Percentiles rank a stretch among this genome's conserved stretches.
phyloP scores from a whole-genome alignment of 2,888 invertebrate genomes.

The Pseudolycoriella hygida region DNA sequence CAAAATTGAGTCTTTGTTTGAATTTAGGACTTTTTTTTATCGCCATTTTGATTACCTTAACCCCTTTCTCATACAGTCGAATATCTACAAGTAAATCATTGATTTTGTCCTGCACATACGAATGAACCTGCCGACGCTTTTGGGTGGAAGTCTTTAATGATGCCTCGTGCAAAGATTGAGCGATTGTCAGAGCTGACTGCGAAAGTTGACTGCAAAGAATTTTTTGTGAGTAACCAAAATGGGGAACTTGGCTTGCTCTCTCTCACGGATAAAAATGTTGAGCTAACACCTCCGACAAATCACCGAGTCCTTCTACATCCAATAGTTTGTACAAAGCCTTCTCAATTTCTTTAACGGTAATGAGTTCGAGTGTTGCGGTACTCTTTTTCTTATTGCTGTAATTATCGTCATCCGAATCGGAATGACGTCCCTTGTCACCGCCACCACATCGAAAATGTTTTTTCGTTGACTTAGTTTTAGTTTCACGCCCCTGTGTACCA shows the following conservation, averaged over 20 bases:
- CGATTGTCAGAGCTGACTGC: constrained; percentile 43
- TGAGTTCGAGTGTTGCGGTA: constrained; percentile 34
- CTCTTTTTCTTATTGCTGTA: constrained; percentile 18
- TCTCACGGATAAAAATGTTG: constrained; percentile 45
- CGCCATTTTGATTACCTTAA: too few relatives aligned
- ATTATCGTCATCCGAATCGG: constrained; percentile 48
- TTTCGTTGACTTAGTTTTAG: constrained; percentile 85
- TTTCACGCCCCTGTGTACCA: constrained; percentile 84
- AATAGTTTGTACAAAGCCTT: constrained; percentile 38
- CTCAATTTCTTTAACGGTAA: constrained; percentile 48
- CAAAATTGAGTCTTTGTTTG: too few relatives aligned
- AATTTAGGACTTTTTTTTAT: too few relatives aligned
- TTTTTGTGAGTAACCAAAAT: too few relatives aligned
- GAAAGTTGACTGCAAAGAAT: constrained; percentile 40
- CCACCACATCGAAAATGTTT: constrained; percentile 44
- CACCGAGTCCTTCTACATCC: constrained; percentile 56
- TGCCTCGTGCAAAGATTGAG: constrained; percentile 57
- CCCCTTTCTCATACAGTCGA: constrained; percentile 62
- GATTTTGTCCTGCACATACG: constrained; percentile 66
- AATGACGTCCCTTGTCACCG: constrained; percentile 38
- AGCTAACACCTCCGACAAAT: constrained; percentile 50
- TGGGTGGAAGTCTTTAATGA: constrained; percentile 52
- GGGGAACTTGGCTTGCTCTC: background rate
- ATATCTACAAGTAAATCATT: constrained; percentile 58
- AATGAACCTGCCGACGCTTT: constrained; percentile 56